Evolutionary conservation across 1,140 invertebrate genomes (phyloP).

Genomic region (Mya arenaria): DNA sequence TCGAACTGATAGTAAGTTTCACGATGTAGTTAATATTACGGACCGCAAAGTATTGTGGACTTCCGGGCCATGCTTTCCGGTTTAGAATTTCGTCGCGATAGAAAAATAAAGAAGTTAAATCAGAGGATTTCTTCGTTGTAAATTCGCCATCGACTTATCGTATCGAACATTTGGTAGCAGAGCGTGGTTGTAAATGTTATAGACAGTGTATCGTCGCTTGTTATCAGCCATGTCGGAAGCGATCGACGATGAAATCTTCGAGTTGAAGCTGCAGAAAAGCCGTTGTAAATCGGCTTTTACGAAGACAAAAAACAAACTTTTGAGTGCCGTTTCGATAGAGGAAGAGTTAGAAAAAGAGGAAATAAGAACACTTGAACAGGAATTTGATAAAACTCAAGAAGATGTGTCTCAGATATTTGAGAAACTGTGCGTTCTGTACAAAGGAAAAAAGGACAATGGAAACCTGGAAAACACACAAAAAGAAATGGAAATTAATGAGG

Average conservation of each 20-base stretch:
- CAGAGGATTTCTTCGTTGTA: too few relatives aligned
- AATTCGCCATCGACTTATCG: too few relatives aligned
- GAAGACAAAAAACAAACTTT: neutral
- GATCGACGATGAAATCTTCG: neutral
- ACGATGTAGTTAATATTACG: too few relatives aligned
- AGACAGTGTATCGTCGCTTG: neutral
- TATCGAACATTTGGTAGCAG: neutral
- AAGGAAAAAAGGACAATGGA: neutral
- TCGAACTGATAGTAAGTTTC: too few relatives aligned
- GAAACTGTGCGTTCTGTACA: neutral
- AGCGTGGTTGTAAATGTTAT: neutral
- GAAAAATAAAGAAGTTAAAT: too few relatives aligned
- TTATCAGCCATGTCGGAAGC: neutral
- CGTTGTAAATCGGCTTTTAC: neutral
- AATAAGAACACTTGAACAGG: neutral
- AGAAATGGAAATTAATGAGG: neutral
- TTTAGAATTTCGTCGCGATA: too few relatives aligned
- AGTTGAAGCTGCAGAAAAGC: neutral
- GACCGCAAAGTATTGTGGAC: too few relatives aligned
- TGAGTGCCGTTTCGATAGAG: neutral
- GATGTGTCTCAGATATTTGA: neutral
- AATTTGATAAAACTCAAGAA: neutral
- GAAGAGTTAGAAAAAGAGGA: neutral
- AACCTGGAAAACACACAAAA: neutral
- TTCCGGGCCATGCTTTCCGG: too few relatives aligned